phyloP scores from a whole-genome alignment of 2,888 invertebrate genomes.

The Chromoteleia sp. region DNA sequence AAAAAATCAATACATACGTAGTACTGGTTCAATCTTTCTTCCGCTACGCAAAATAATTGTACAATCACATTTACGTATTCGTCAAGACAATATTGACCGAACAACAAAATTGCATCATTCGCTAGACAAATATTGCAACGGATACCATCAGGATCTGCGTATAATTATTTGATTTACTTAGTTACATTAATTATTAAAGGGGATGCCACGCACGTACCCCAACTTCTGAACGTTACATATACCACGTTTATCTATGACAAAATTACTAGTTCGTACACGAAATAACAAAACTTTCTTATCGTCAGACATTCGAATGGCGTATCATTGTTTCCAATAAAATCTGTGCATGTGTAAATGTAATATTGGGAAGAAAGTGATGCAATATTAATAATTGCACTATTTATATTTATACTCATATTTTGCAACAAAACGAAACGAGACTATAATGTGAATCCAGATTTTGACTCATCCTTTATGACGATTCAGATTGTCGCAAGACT shows the following conservation, averaged over 20 bases:
- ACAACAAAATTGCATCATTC: no score
- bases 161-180: no score
- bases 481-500: no score
- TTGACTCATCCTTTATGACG: no score
- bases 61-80: no score
- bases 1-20: no score
- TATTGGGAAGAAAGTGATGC: conserved; percentile 1
- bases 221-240: conserved; percentile 14
- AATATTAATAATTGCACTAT: conserved; percentile 3
- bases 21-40: no score
- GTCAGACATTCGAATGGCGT: conserved; percentile 24
- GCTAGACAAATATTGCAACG: no score
- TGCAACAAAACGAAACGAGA: neutral
- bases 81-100: no score
- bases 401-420: neutral
- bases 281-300: conserved; percentile 32
- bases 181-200: conserved; percentile 14
- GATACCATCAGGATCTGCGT: no score
- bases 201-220: conserved; percentile 14
- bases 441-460: neutral
- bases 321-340: conserved; percentile 28
- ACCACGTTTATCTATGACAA: conserved; percentile 21
- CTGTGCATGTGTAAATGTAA: conserved; percentile 9
- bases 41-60: no score
- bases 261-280: conserved; percentile 38